These are phyloP conservation scores for Altica lythri DNA, from an alignment of 2,888 invertebrate genomes.

Conservation along the genomic window DNA sequence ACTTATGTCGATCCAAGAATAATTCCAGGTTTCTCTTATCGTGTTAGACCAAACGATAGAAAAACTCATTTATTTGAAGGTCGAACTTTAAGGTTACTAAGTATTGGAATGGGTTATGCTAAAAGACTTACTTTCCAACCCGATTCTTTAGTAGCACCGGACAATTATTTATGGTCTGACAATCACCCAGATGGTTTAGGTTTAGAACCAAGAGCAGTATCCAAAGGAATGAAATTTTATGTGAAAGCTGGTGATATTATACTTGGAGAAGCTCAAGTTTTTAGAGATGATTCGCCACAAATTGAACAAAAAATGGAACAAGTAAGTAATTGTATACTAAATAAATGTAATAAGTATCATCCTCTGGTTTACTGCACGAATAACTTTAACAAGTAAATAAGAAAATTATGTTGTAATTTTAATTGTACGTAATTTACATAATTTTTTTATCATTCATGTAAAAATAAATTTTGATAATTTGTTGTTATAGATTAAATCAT, in stretches of 20 bases:
- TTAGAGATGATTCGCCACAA: conserved; percentile 71
- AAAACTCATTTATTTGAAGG: conserved; percentile 69
- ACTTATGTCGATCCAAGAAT: conserved; percentile 75
- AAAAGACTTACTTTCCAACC: conserved; percentile 75
- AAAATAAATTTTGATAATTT: conserved; percentile 1
- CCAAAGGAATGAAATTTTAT: conserved; percentile 68
- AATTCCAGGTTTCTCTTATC: conserved; percentile 74
- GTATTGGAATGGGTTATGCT: conserved; percentile 76
- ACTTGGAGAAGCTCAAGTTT: conserved; percentile 70
- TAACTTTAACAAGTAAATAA: too few species aligned
- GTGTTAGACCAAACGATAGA: conserved; percentile 69
- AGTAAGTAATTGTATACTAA: conserved; percentile 47
- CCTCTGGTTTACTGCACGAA: too few species aligned
- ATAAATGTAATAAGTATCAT: not conserved
- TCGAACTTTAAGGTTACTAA: conserved; percentile 65
- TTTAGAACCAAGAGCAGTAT: conserved; percentile 69
- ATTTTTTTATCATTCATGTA: too few species aligned
- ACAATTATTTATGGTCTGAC: conserved; percentile 80
- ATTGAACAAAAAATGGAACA: conserved; percentile 67
- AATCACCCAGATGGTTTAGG: conserved; percentile 74
- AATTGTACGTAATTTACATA: too few species aligned
- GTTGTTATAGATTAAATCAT: conserved; percentile 47
- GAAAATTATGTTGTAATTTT: too few species aligned
- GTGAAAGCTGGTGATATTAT: conserved; percentile 64
- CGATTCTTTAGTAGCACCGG: conserved; percentile 63